phyloP scores from a whole-genome alignment of 2,113 vertebrate species.

The Xiphophorus hellerii region DNA sequence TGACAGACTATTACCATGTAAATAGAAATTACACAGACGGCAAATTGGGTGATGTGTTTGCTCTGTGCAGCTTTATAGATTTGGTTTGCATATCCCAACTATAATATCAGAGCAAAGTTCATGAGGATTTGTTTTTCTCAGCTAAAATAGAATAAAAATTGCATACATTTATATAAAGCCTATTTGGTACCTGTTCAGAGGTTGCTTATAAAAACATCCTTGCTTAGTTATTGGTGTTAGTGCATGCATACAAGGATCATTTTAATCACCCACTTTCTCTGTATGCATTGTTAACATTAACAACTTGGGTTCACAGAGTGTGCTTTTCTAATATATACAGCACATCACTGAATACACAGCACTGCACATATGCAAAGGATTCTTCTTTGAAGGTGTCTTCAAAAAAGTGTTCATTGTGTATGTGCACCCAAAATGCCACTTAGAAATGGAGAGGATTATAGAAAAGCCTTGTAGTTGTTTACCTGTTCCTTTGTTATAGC shows the following conservation, averaged over 20 bases:
- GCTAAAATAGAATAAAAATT: constrained; percentile 11
- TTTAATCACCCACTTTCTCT: constrained; percentile 10
- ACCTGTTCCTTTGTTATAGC: constrained; percentile 57
- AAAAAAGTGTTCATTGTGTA: constrained; percentile 18
- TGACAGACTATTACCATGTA: constrained; percentile 58
- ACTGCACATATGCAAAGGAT: constrained; percentile 34
- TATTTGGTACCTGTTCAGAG: not conserved
- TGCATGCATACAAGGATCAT: constrained; percentile 5
- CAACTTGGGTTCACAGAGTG: constrained; percentile 17
- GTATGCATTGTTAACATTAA: constrained; percentile 9
- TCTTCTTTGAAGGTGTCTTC: constrained; percentile 24
- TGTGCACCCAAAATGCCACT: constrained; percentile 31
- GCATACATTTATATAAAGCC: not conserved
- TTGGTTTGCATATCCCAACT: constrained; percentile 6
- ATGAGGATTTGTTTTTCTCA: constrained; percentile 5
- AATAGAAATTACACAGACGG: constrained; percentile 48
- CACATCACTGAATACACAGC: constrained; percentile 27
- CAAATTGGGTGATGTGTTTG: constrained; percentile 42
- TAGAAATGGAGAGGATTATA: constrained; percentile 50
- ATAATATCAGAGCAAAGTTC: constrained; percentile 23
- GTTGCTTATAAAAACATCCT: not conserved
- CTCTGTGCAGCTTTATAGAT: constrained; percentile 32
- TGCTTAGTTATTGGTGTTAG: not conserved
- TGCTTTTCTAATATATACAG: constrained; percentile 7
- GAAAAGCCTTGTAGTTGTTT: constrained; percentile 57